Percentiles rank a stretch among this genome's conserved stretches.
Evolutionary conservation across 2,113 vertebrate species (phyloP).

Genomic region (Chlamydotis undulata): DNA sequence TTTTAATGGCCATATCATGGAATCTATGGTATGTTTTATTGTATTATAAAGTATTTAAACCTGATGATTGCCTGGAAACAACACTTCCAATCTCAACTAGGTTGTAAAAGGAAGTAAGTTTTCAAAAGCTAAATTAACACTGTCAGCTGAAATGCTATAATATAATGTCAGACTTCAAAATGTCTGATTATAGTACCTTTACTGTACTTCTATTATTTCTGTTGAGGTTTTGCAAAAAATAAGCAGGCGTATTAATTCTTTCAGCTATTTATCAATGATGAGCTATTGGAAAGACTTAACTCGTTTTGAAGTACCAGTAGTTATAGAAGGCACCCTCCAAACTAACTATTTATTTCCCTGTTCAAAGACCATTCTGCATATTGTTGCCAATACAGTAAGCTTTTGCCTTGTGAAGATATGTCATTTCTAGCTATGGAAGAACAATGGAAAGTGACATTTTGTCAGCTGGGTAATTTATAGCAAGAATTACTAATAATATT

Average conservation of each 20-base stretch:
- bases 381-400: neutral
- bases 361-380: neutral
- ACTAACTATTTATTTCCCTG: neutral
- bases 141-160: neutral
- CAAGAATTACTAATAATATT: neutral
- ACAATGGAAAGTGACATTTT: neutral
- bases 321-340: neutral
- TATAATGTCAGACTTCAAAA: neutral
- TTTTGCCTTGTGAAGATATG: neutral
- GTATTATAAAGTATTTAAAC: neutral
- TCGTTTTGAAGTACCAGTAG: neutral
- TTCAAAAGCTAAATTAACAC: neutral
- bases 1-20: neutral
- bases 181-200: neutral
- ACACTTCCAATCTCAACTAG: neutral
- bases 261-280: neutral
- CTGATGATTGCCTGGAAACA: neutral
- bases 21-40: neutral
- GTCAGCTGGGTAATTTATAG: neutral
- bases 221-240: neutral
- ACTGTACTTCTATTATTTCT: neutral
- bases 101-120: neutral
- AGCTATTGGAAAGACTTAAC: neutral
- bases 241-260: neutral
- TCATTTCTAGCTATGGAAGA: neutral